Percentiles rank a stretch among this genome's conserved stretches.
Conservation (phyloP, 1,140 invertebrate species). For the Achroia grisella region DNA sequence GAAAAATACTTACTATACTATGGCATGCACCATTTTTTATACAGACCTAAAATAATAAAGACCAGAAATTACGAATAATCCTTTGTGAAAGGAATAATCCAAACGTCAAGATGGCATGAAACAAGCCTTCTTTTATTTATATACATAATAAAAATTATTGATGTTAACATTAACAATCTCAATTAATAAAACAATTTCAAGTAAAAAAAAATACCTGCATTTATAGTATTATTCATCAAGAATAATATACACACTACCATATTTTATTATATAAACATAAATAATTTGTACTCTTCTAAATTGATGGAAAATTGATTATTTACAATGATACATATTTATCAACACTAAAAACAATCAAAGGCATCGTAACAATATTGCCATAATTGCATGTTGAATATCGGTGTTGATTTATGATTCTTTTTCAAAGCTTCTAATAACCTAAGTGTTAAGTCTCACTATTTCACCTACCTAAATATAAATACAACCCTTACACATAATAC, state of each 20-base stretch:
- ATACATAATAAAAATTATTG: too few species aligned
- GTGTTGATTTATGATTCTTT: conserved; percentile 14
- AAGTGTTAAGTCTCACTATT: conserved; percentile 37
- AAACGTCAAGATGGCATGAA: too few species aligned
- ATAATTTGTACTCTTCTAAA: conserved; percentile 70
- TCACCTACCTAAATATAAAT: conserved; percentile 28
- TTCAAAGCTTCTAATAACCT: conserved; percentile 25
- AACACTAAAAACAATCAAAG: conserved; percentile 25
- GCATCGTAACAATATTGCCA: conserved; percentile 20
- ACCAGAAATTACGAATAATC: too few species aligned
- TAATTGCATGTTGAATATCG: conserved; percentile 16
- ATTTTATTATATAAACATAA: conserved; percentile 32
- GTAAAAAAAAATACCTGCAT: not conserved
- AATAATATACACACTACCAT: too few species aligned
- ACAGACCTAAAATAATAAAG: conserved; percentile 40
- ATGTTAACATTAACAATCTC: too few species aligned
- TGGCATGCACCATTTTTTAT: conserved; percentile 61
- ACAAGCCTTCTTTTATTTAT: too few species aligned
- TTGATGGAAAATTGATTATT: conserved; percentile 60
- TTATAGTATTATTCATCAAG: not conserved
- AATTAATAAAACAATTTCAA: too few species aligned
- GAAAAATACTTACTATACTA: conserved; percentile 51
- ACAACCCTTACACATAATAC: conserved; percentile 36
- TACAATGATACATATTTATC: conserved; percentile 42
- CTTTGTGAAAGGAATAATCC: too few species aligned